phyloP scores from a whole-genome alignment of 2,888 invertebrate species.

The Lampropteryx suffumata region DNA sequence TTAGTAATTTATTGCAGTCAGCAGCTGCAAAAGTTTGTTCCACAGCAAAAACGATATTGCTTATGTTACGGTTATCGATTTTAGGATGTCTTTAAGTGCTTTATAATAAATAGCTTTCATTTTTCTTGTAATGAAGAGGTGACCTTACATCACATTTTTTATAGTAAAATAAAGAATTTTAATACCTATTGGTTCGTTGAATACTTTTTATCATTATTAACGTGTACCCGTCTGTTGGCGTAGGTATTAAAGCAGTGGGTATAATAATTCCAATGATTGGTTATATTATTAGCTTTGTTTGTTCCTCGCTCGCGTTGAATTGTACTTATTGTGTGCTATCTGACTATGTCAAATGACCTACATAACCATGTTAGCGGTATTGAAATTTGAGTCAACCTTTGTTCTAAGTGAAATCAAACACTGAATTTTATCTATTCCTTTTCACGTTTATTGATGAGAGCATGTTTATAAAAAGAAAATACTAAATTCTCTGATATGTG shows the following conservation, averaged over 20 bases:
- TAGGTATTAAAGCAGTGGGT: no score
- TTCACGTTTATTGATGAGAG: constrained; percentile 8
- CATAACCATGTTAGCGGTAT: constrained; percentile 38
- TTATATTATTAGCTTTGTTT: constrained; percentile 40
- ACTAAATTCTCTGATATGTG: constrained; percentile 16
- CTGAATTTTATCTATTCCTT: background rate
- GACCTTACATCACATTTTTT: no score
- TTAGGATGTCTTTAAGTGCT: no score
- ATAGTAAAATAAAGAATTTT: no score
- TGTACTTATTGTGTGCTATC: constrained; percentile 30
- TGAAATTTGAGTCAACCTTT: constrained; percentile 24
- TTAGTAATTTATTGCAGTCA: constrained; percentile 49
- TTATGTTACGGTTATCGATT: background rate
- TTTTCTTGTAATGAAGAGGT: no score
- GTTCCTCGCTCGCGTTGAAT: constrained; percentile 39
- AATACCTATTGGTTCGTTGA: no score
- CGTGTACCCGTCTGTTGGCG: no score
- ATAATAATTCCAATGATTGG: constrained; percentile 5
- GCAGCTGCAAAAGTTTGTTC: constrained; percentile 51
- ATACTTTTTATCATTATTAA: no score
- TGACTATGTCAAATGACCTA: constrained; percentile 46
- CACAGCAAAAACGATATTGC: constrained; percentile 36
- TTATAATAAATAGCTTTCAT: no score
- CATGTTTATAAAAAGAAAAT: constrained; percentile 24
- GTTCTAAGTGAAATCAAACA: constrained; percentile 18